Base-by-base conservation (phyloP, 2,113 vertebrate species). In the Ammospiza caudacuta region DNA sequence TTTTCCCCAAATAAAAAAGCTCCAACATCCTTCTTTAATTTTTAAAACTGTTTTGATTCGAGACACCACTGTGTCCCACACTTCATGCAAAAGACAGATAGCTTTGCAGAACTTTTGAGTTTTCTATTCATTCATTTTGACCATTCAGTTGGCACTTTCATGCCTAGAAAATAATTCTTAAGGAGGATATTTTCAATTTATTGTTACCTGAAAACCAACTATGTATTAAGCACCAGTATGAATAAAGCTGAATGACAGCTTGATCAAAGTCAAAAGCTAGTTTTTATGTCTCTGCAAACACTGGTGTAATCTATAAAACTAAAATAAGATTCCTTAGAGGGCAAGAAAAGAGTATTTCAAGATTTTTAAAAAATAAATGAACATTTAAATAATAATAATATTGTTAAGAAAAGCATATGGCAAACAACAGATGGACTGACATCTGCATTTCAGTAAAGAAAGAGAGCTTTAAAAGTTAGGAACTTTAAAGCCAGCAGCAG, bases 311-410 rank as follows among this genome's bases (percentile, higher is more conserved):
- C 66, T 81, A 29, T 67, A 77, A 62, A 83, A 23, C 46, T 55
- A 55, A n/a, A 88, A 25, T 25, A 61, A 76, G 13, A 47, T 59
- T 46, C 12, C 73, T 37, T 15, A 21, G 27, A 76, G 31, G 44
- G 39, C 33, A 89, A 57, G 20, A 49, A 75, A 17, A 72, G 17
- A 69, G 46, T 52, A 67, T 73, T 69, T 68, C 12, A 46, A 72
- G 11, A 44, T 35, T 31, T 67, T 69, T 68, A 68, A 5, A 9
- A 67, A 79, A 85, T 49, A 90, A 75, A 75, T 4, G 3, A 63
- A 85, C 46, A 83, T 74, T 69, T 83, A 62, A 94, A 66, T 55
- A 93, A 41, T 63, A 93, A 41, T 63, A 92, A 77, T 83, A 66
- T 59, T 70, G 37, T 66, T 87, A 78, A 82, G 68, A 78, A 88